phyloP scores from a whole-genome alignment of 2,888 invertebrate genomes.

The Volucella inflata region DNA sequence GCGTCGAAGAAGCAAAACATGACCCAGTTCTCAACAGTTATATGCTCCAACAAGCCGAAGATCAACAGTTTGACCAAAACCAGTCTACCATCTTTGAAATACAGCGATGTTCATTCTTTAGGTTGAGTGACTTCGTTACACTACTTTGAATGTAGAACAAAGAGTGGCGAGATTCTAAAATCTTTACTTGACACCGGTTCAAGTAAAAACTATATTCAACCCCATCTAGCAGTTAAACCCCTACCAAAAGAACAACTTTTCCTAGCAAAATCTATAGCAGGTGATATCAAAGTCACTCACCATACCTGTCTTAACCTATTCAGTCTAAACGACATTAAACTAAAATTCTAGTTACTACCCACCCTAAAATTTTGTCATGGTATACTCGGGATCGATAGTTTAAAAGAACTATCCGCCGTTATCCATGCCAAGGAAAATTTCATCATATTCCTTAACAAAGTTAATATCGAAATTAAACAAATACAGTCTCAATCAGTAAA shows the following conservation, averaged over 20 bases:
- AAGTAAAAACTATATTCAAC: slow-evolving; percentile 25
- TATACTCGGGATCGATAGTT: not conserved
- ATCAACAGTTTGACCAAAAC: not conserved
- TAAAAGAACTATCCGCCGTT: slow-evolving; percentile 1
- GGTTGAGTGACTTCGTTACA: slow-evolving; percentile 23
- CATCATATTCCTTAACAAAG: slow-evolving; percentile 14
- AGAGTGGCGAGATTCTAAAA: not conserved
- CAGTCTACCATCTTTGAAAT: not conserved
- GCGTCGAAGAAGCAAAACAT: slow-evolving; percentile 20
- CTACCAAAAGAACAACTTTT: slow-evolving; percentile 10
- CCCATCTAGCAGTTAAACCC: slow-evolving; percentile 5
- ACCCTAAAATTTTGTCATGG: slow-evolving; percentile 8
- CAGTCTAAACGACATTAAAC: slow-evolving; percentile 11
- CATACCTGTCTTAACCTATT: slow-evolving; percentile 24
- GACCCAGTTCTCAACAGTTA: slow-evolving; percentile 22
- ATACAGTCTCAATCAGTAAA: slow-evolving; percentile 10
- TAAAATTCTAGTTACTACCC: slow-evolving; percentile 8
- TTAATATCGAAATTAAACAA: slow-evolving; percentile 26
- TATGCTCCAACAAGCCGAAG: slow-evolving; percentile 1
- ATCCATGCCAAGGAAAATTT: slow-evolving; percentile 22
- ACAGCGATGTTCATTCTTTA: slow-evolving; percentile 50
- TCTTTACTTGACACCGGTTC: slow-evolving; percentile 14
- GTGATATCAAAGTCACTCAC: slow-evolving; percentile 19
- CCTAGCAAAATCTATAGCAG: slow-evolving; percentile 20
- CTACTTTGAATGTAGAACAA: slow-evolving; percentile 5